Evolutionary conservation across 2,113 vertebrate species (phyloP).

Genomic region (Arenaria interpres): DNA sequence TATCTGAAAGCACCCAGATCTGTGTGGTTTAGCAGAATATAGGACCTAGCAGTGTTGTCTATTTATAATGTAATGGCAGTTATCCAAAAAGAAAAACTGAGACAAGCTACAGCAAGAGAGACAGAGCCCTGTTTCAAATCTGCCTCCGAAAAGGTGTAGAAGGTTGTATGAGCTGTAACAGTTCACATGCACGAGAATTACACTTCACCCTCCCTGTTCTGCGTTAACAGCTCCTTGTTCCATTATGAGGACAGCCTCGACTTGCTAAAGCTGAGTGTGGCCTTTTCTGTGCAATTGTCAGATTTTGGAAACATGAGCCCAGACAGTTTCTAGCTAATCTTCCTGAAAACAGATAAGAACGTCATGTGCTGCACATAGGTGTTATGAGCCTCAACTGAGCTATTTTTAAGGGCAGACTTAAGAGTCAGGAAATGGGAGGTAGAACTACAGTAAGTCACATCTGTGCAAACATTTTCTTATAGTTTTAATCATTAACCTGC

Average conservation of each 20-base stretch:
- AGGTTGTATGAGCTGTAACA: background rate
- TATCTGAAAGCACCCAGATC: constrained; percentile 23
- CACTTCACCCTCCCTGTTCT: background rate
- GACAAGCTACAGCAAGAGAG: constrained; percentile 14
- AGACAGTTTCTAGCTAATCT: background rate
- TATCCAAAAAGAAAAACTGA: background rate
- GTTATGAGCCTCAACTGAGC: background rate
- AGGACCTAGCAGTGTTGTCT: background rate
- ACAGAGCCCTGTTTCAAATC: background rate
- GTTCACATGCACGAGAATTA: background rate
- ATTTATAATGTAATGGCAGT: constrained; percentile 9
- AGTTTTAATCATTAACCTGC: constrained; percentile 9
- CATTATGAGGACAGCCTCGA: background rate
- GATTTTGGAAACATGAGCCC: background rate
- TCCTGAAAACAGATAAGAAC: background rate
- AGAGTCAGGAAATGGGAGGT: background rate
- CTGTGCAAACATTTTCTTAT: background rate
- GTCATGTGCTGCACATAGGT: background rate
- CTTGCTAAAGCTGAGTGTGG: background rate
- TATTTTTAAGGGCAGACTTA: background rate
- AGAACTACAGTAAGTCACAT: background rate
- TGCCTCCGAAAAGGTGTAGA: background rate
- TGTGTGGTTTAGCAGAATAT: background rate
- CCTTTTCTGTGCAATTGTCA: background rate
- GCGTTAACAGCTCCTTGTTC: background rate